Evolutionary conservation across 2,888 invertebrate genomes (phyloP).

Genomic region (Hololepta plana): DNA sequence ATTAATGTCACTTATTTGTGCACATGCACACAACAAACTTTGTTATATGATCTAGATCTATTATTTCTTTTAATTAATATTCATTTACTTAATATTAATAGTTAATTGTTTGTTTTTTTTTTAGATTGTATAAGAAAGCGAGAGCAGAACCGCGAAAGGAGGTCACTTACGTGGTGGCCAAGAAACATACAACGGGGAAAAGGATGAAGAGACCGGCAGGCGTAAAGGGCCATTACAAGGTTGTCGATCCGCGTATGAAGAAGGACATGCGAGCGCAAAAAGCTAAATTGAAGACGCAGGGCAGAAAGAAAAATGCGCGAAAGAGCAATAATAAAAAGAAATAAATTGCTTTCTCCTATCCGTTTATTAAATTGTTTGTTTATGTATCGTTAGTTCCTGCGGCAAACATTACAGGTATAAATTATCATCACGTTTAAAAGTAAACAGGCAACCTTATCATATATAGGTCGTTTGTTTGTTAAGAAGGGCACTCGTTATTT

Average conservation of each 20-base stretch:
- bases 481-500: too few species aligned
- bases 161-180: slow-evolving; percentile 84
- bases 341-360: slow-evolving; percentile 9
- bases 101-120: slow-evolving; percentile 12
- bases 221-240: slow-evolving; percentile 79
- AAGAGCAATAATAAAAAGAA: slow-evolving; percentile 14
- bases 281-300: slow-evolving; percentile 18
- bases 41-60: too few species aligned
- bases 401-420: too few species aligned
- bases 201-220: slow-evolving; percentile 64
- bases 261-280: slow-evolving; percentile 68
- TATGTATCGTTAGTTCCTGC: too few species aligned
- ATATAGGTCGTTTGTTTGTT: too few species aligned
- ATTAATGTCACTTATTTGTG: too few species aligned
- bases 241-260: slow-evolving; percentile 94
- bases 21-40: too few species aligned
- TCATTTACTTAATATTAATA: slow-evolving; percentile 3
- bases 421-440: too few species aligned
- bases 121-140: slow-evolving; percentile 80
- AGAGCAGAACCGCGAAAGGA: slow-evolving; percentile 72
- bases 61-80: not conserved
- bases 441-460: too few species aligned
- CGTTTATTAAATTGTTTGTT: too few species aligned
- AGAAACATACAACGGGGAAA: slow-evolving; percentile 65
- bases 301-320: slow-evolving; percentile 25